Base-by-base conservation (phyloP, 1,140 invertebrate genomes). In the Belonocnema kinseyi region DNA sequence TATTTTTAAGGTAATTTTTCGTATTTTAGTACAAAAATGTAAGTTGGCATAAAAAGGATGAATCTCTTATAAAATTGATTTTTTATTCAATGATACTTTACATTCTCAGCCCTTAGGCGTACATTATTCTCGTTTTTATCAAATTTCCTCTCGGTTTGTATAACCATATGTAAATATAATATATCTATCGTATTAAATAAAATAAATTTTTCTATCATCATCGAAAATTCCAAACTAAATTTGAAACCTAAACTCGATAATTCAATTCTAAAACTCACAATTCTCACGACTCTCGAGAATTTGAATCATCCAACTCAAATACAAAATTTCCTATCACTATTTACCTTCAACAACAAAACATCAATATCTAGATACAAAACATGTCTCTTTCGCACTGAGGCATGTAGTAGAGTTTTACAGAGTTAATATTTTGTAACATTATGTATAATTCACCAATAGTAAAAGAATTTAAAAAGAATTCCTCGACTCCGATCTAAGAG, bases 71-170 rank as follows among this genome's bases (percentile, higher is more conserved):
- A 56, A 56, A 56, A 56, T 56, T 56, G 40, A 46, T 56, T 56
- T 17, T 56, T 56, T 56, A 56, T 56, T 56, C 54, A 56, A 56
- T 56, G 54, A 56, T 56, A 56, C 54, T 56, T 56, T 56, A 56
- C 54, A 56, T 56, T 56, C 12, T 56, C 54, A 56, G 54, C 40
- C 40, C 40, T 46, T 46, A 46, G 7, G 40, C 7, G 40, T 56
- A 56, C 21, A 56, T 21, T 56, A 19, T 56, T 56, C 17, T 21
- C 17, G 12, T 54, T 56, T n/a, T 11, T 16, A 56, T 56, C 17
- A 56, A 56, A 56, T 56, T 56, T 46, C 10, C 17, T 56, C 54
- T 56, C 7, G 17, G n/a, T n/a, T 17, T 54, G 53, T 56, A 56
- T 56, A 56, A 56, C 17, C 54, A n/a, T 21, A 56, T 56, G 54